These are phyloP conservation scores for Noturus placidus DNA, from an alignment of 2,113 vertebrate species.

Conservation along the genomic window DNA sequence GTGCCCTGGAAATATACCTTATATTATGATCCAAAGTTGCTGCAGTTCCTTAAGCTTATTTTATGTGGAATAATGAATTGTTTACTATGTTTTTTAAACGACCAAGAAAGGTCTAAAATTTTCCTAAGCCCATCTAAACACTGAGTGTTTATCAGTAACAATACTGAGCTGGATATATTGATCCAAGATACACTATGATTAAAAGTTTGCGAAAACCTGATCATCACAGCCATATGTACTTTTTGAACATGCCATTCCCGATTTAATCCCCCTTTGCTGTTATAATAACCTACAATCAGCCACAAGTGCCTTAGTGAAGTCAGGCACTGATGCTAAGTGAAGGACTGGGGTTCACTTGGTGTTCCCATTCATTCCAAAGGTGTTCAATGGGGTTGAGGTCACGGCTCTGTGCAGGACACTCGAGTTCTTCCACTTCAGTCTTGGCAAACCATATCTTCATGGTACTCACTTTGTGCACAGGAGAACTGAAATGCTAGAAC, in stretches of 20 bases:
- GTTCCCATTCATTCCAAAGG: not conserved
- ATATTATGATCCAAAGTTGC: not conserved
- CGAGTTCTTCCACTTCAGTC: too few relatives aligned
- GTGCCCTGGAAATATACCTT: not conserved
- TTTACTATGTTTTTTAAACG: not conserved
- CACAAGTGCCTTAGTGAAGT: not conserved
- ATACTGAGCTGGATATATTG: not conserved
- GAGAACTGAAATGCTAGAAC: not conserved
- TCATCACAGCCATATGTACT: not conserved
- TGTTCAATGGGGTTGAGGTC: not conserved
- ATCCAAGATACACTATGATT: not conserved
- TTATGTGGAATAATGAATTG: not conserved
- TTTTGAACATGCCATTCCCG: not conserved
- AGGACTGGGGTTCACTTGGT: not conserved
- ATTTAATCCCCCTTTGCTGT: not conserved
- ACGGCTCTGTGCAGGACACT: too few relatives aligned
- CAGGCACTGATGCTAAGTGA: not conserved
- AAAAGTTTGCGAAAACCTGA: not conserved
- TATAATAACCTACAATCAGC: not conserved
- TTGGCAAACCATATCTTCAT: not conserved
- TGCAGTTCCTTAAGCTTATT: not conserved
- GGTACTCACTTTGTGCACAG: not conserved
- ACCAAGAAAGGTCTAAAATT: not conserved
- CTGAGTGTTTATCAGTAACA: not conserved
- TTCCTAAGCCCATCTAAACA: not conserved